phyloP scores from a whole-genome alignment of 2,113 vertebrate genomes.

The Tragelaphus buxtoni region DNA sequence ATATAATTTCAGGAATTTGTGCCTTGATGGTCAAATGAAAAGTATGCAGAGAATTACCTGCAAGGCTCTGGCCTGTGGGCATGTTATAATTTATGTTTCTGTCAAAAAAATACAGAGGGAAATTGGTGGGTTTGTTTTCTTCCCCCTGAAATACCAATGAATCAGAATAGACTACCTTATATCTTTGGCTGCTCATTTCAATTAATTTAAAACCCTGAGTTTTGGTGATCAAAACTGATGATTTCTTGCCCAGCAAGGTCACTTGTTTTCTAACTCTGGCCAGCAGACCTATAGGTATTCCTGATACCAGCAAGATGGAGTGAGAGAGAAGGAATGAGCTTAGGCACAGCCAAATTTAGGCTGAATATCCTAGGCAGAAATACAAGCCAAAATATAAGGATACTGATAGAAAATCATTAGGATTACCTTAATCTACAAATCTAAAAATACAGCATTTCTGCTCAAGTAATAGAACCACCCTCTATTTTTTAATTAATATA shows the following conservation, averaged over 20 bases:
- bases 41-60: background rate
- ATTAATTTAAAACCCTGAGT: background rate
- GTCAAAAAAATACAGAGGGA: background rate
- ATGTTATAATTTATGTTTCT: background rate
- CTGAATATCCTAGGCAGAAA: background rate
- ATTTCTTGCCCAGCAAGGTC: background rate
- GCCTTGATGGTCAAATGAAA: background rate
- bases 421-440: background rate
- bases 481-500: background rate
- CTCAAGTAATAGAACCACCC: background rate
- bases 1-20: background rate
- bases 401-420: background rate
- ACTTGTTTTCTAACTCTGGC: background rate
- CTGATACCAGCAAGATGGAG: background rate
- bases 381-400: background rate
- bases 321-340: background rate
- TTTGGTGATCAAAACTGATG: background rate
- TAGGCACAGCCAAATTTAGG: background rate
- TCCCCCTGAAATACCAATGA: constrained; percentile 3
- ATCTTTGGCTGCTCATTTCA: background rate
- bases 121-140: background rate
- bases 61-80: background rate
- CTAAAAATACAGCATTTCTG: background rate
- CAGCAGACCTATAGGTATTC: background rate
- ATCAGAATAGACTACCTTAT: background rate